Conservation (phyloP, 1,140 invertebrate genomes). For the Armadillidium nasatum region DNA sequence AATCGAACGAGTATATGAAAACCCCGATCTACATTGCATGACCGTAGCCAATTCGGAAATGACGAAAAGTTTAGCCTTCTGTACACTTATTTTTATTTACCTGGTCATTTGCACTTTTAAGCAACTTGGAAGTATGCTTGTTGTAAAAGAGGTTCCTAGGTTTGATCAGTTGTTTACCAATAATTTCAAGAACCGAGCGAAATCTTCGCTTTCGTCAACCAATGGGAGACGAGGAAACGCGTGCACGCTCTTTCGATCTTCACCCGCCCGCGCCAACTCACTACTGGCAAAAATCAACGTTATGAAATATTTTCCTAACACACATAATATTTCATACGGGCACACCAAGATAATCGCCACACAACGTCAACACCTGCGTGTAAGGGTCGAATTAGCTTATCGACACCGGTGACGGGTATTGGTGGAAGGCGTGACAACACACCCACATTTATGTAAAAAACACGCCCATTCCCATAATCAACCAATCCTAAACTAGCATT, state of each 20-base stretch:
- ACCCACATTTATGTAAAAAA: slow-evolving; percentile 24
- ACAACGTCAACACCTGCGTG: slow-evolving; percentile 45
- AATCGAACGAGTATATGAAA: background rate
- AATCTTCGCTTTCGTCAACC: background rate
- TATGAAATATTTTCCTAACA: slow-evolving; percentile 46
- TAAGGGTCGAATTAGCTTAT: slow-evolving; percentile 46
- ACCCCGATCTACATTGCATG: background rate
- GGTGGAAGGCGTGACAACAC: slow-evolving; percentile 30
- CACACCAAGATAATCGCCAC: slow-evolving; percentile 45
- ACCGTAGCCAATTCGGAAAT: background rate
- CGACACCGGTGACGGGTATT: slow-evolving; percentile 39
- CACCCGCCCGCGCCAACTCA: slow-evolving; percentile 31
- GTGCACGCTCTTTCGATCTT: background rate
- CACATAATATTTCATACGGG: slow-evolving; percentile 46
- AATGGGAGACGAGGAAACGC: background rate
- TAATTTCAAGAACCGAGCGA: background rate
- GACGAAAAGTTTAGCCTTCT: background rate
- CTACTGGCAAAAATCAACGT: slow-evolving; percentile 46
- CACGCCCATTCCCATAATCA: slow-evolving; percentile 22
- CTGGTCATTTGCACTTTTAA: background rate
- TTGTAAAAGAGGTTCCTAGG: background rate
- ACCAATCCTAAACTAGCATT: slow-evolving; percentile 29
- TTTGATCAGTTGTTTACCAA: slow-evolving; percentile 1
- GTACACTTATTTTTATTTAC: background rate
- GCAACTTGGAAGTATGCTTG: background rate